These are phyloP conservation scores for Machaerirhynchus nigripectus DNA, from an alignment of 2,113 vertebrate genomes.

Conservation along the genomic window DNA sequence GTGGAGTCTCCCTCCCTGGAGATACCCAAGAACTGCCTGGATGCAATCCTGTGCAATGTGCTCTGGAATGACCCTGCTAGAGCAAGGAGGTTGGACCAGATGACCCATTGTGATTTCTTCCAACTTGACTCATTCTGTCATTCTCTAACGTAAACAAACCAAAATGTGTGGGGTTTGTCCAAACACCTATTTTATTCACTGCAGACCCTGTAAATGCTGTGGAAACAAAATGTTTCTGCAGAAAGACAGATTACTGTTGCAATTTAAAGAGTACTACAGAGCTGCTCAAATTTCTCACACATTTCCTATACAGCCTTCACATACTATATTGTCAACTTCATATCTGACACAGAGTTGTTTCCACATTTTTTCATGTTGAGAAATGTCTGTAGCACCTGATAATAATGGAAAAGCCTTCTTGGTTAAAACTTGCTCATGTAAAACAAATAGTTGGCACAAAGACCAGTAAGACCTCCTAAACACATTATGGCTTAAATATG, in stretches of 20 bases:
- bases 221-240: not conserved
- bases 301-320: not conserved
- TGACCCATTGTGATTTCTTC: not conserved
- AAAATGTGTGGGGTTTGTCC: not conserved
- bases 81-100: not conserved
- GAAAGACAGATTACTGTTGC: not conserved
- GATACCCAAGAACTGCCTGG: not conserved
- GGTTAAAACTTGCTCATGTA: not conserved
- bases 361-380: not conserved
- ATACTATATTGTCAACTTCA: rapidly evolving
- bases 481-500: not conserved
- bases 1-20: not conserved
- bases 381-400: not conserved
- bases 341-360: not conserved
- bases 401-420: not conserved
- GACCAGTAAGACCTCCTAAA: not conserved
- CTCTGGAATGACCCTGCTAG: not conserved
- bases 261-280: not conserved
- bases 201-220: not conserved
- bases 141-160: not conserved
- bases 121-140: not conserved
- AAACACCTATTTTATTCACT: not conserved
- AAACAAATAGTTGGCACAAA: not conserved
- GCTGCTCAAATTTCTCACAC: not conserved
- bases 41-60: not conserved